Evolutionary conservation across 2,113 vertebrate species (phyloP).

Genomic region (Lota lota): DNA sequence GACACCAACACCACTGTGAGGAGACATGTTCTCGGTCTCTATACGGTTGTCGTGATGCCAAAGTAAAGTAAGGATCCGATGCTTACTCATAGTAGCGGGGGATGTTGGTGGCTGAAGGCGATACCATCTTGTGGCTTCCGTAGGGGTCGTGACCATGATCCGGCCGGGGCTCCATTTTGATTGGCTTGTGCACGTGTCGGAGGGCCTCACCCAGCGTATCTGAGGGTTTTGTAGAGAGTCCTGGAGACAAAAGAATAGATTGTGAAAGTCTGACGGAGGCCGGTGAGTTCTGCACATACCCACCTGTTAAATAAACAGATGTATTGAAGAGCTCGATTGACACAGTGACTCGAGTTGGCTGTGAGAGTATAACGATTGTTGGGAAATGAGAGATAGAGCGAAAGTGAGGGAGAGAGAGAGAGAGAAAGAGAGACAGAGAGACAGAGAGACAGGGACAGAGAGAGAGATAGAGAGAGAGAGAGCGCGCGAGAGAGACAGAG

Average conservation of each 20-base stretch:
- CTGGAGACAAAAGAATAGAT: slow-evolving; percentile 21
- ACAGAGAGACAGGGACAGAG: not conserved
- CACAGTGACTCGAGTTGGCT: not conserved
- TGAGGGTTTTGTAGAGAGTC: slow-evolving; percentile 38
- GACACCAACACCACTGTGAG: no score
- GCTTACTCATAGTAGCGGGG: slow-evolving; percentile 81
- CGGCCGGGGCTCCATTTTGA: slow-evolving; percentile 84
- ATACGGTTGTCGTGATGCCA: no score
- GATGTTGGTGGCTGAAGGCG: slow-evolving; percentile 80
- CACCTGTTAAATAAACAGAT: no score
- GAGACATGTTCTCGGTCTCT: no score
- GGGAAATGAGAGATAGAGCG: not conserved
- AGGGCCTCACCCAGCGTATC: slow-evolving; percentile 65
- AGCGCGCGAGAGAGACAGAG: slow-evolving; percentile 7
- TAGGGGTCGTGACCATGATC: slow-evolving; percentile 67
- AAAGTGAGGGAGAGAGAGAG: not conserved
- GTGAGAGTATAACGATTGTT: not conserved
- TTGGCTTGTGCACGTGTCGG: slow-evolving; percentile 79
- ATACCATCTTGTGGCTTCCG: slow-evolving; percentile 82
- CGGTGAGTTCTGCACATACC: not conserved
- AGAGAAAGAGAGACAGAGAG: not conserved
- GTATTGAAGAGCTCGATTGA: no score
- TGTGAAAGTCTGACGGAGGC: not conserved
- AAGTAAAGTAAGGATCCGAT: no score
- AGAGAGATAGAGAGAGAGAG: not conserved